phyloP scores from a whole-genome alignment of 2,113 vertebrate species.

The Saimiri boliviensis region DNA sequence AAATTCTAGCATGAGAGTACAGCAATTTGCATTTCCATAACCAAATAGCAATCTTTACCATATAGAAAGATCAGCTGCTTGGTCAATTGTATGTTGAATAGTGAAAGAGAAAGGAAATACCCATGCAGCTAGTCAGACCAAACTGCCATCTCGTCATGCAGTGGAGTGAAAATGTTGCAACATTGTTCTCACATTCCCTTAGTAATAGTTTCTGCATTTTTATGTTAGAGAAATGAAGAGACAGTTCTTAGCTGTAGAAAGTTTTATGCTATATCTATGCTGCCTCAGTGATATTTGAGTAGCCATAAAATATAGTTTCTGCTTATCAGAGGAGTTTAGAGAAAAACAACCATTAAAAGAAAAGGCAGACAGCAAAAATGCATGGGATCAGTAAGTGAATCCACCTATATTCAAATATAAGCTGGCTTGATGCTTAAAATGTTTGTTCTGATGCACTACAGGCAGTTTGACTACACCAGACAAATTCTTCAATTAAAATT shows the following conservation, averaged over 20 bases:
- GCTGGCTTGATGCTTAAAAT: slow-evolving; percentile 39
- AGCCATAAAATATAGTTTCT: slow-evolving; percentile 24
- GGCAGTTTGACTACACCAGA: neutral
- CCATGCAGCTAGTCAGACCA: neutral
- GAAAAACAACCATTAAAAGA: slow-evolving; percentile 50
- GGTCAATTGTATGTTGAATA: neutral
- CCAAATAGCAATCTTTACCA: neutral
- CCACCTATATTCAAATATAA: slow-evolving; percentile 44
- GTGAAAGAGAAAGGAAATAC: neutral
- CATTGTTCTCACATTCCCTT: neutral
- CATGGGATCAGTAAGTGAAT: slow-evolving; percentile 50
- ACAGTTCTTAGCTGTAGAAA: neutral
- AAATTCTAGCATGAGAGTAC: neutral
- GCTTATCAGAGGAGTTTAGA: neutral
- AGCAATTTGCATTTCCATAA: neutral
- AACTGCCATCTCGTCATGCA: neutral
- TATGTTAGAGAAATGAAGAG: neutral
- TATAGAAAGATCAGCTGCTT: neutral
- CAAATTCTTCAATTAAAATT: slow-evolving; percentile 44
- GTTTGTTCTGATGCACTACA: neutral
- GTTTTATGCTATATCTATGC: neutral
- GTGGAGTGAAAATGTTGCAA: neutral
- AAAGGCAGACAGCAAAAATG: slow-evolving; percentile 53
- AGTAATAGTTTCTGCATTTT: neutral
- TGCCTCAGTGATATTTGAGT: neutral